Evolutionary conservation across 2,113 vertebrate genomes (phyloP), one percentile per base, ranked within the genome.

Genomic region (Numida meleagris): DNA sequence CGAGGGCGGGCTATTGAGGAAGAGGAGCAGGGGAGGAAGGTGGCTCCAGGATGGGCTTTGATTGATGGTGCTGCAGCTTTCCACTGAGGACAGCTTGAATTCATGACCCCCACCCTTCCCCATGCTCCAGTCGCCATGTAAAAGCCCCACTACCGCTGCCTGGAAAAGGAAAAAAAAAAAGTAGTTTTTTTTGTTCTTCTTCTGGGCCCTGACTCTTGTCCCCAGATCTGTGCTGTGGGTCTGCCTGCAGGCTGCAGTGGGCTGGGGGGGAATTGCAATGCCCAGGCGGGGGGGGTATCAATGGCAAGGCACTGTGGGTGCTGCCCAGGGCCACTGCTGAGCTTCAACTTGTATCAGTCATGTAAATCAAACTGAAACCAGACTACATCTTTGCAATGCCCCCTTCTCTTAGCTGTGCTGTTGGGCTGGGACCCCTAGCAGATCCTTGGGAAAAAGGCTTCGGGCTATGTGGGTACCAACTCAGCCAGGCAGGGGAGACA

Each of bases 101-200:
- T 42, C 24, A 21, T 4, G 1, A 16, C 38, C 55, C 72, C n/a
- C 59, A 43, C 80, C 76, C 63, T 33, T 63, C 55, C 67, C 79
- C 23, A 51, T 7, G 14, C 0, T 2, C 14, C 19, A 20, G 27
- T 29, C 0, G 4, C 45, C 61, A 48, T 45, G 70, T 46, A 4
- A 12, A 66, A 63, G 14, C 58, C 24, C 31, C 33, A 62, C 9
- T 76, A 46, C 36, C 46, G 67, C 51, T 73, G 58, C 25, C 9
- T 76, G n/a, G 63, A 29, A 31, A 51, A 51, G 25, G 25, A 51
- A 51, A 51, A 53, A 17, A 4, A 70, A 72, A 33, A 57, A 24
- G 24, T 24, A 24, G 23, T 12, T 38, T 38, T 38, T 57, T 57
- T 51, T 51, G 25, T 51, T 81, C 66, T 55, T 63, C 25, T 14